phyloP scores from a whole-genome alignment of 2,113 vertebrate species.

The Tapirus terrestris region DNA sequence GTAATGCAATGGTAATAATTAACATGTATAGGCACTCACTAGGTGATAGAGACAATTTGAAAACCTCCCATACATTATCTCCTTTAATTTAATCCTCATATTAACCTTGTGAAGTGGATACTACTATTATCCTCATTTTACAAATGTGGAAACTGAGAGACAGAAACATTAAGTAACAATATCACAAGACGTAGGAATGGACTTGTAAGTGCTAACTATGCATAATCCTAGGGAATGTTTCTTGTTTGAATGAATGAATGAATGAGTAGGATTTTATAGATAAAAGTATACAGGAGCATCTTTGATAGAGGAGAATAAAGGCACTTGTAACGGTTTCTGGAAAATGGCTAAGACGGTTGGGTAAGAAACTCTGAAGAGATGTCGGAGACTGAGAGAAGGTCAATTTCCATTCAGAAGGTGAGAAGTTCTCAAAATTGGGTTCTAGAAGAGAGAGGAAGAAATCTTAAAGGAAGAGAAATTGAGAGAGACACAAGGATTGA shows the following conservation, averaged over 20 bases:
- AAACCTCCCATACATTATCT: neutral
- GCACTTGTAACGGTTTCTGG: neutral
- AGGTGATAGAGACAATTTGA: neutral
- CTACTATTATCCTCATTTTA: neutral
- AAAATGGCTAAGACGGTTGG: neutral
- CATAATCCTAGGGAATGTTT: neutral
- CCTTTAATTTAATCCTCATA: neutral
- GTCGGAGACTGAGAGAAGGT: neutral
- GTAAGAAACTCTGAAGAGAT: neutral
- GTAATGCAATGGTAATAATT: neutral
- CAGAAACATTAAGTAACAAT: neutral
- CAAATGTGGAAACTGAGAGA: neutral
- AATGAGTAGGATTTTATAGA: neutral
- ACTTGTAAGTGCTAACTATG: neutral
- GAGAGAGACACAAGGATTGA: neutral
- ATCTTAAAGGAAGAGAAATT: neutral
- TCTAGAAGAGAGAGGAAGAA: neutral
- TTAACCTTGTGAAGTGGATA: neutral
- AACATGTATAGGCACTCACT: neutral
- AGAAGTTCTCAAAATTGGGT: neutral
- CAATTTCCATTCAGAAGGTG: neutral
- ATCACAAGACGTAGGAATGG: neutral
- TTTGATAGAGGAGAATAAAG: neutral
- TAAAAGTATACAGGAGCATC: neutral
- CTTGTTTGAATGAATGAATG: neutral